These are phyloP conservation scores for Astyanax mexicanus DNA, from an alignment of 2,797 vertebrate genomes.

Conservation along the genomic window DNA sequence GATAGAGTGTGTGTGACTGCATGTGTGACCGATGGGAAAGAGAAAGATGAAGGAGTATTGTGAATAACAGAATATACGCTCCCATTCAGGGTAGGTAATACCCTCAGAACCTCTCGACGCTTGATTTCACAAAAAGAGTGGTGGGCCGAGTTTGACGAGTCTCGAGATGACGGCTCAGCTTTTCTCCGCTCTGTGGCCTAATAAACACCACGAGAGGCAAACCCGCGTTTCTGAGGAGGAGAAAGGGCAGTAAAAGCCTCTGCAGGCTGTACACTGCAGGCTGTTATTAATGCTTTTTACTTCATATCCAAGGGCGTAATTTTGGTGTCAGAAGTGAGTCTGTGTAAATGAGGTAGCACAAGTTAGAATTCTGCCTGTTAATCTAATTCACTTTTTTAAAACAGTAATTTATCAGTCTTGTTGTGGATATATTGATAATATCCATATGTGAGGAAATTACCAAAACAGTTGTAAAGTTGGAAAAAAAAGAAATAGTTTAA, in stretches of 20 bases:
- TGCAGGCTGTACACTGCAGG: slow-evolving; percentile 13
- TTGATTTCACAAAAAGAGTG: slow-evolving; percentile 38
- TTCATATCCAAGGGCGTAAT: background rate
- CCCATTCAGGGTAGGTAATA: slow-evolving; percentile 33
- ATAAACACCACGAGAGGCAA: slow-evolving; percentile 40
- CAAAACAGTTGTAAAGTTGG: too few species aligned
- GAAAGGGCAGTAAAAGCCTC: slow-evolving; percentile 19
- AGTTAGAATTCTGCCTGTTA: background rate
- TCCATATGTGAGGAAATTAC: too few species aligned
- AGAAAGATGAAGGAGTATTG: background rate
- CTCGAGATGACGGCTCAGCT: slow-evolving; percentile 44
- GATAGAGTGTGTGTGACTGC: background rate
- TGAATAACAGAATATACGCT: slow-evolving; percentile 6
- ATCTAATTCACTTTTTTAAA: background rate
- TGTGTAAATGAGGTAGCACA: background rate
- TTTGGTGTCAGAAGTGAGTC: background rate
- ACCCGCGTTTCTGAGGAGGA: slow-evolving; percentile 12
- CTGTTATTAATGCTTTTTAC: slow-evolving; percentile 5
- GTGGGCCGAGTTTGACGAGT: slow-evolving; percentile 32
- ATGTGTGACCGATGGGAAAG: background rate
- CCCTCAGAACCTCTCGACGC: slow-evolving; percentile 42
- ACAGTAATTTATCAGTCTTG: too few species aligned
- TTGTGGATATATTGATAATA: too few species aligned
- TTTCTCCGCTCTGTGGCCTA: slow-evolving; percentile 44
- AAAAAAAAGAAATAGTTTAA: too few species aligned